A percentile compares a stretch with the other conserved stretches of the same genome.
These are phyloP conservation scores for Pangasius sanitwongsei DNA, from an alignment of 2,797 vertebrate genomes.

Conservation along the genomic window DNA sequence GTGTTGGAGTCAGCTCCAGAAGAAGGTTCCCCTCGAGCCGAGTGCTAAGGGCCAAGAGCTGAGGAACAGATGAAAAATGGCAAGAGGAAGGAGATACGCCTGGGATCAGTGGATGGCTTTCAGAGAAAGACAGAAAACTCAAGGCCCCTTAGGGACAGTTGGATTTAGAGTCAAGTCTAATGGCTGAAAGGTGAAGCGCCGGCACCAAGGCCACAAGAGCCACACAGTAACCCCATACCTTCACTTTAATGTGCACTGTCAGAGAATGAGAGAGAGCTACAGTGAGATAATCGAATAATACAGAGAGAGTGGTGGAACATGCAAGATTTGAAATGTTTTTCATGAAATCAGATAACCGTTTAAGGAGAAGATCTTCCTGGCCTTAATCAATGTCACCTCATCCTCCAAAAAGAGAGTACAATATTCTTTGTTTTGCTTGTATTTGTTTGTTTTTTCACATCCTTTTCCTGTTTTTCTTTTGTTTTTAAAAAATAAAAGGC, in stretches of 20 bases:
- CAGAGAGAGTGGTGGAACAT: conserved; percentile 13
- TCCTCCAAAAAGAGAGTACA: not conserved
- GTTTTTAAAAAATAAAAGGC: not conserved
- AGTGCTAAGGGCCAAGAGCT: not conserved
- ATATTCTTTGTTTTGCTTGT: not conserved
- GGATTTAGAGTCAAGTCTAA: conserved; percentile 43
- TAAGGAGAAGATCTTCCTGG: not conserved
- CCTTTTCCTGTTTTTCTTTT: not conserved
- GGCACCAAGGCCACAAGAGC: conserved; percentile 48
- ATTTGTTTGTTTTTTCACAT: not conserved
- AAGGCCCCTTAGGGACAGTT: conserved; percentile 27
- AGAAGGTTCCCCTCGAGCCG: not conserved
- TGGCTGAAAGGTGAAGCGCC: conserved; percentile 39
- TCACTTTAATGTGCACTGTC: conserved; percentile 17
- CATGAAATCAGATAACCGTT: not conserved
- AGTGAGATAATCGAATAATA: conserved; percentile 12
- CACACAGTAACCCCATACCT: conserved; percentile 32
- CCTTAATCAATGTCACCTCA: not conserved
- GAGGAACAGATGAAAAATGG: conserved; percentile 24
- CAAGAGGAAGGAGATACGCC: conserved; percentile 29
- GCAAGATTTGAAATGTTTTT: not conserved
- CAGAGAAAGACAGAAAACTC: conserved; percentile 6
- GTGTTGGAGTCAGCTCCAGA: not conserved
- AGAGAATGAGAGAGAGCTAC: not conserved
- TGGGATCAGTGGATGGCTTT: conserved; percentile 31